Percentiles rank a stretch among this genome's conserved stretches.
These are phyloP conservation scores for Encarsia formosa DNA, from an alignment of 2,888 invertebrate genomes.

Conservation along the genomic window DNA sequence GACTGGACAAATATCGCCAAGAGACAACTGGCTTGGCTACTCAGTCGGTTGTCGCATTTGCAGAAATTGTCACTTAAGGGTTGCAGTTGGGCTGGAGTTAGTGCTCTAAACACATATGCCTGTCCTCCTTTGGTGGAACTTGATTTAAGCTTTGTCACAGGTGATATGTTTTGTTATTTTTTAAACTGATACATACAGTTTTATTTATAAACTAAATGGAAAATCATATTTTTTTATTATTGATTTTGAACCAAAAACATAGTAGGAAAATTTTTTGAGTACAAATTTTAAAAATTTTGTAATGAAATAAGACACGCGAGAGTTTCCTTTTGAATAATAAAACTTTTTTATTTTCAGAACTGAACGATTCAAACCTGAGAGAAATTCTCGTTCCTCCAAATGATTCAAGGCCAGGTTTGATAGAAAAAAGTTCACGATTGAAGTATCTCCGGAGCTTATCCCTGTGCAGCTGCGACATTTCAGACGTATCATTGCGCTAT, in stretches of 20 bases:
- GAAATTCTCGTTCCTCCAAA: constrained; percentile 84
- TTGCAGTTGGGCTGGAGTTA: constrained; percentile 69
- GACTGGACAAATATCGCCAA: constrained; percentile 87
- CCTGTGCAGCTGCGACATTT: constrained; percentile 83
- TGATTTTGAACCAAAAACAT: too few species aligned
- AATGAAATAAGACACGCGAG: too few species aligned
- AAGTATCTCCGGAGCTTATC: constrained; percentile 71
- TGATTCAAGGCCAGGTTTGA: constrained; percentile 74
- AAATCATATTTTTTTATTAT: background rate
- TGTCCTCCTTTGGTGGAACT: constrained; percentile 76
- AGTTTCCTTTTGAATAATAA: background rate
- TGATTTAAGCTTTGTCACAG: constrained; percentile 75
- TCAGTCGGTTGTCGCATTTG: constrained; percentile 78
- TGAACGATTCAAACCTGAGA: constrained; percentile 78
- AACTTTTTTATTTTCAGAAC: constrained; percentile 55
- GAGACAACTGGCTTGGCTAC: constrained; percentile 87
- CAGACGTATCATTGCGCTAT: constrained; percentile 79
- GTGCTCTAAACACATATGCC: constrained; percentile 74
- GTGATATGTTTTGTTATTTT: constrained; percentile 1
- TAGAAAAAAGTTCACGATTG: constrained; percentile 71
- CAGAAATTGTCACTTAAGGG: constrained; percentile 76
- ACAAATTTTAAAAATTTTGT: too few species aligned
- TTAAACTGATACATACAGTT: background rate
- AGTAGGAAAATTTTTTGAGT: too few species aligned
- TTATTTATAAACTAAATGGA: too few species aligned